phyloP scores from a whole-genome alignment of 64 coral and sea anemone genomes.

The Stichodactyla mertensii region DNA sequence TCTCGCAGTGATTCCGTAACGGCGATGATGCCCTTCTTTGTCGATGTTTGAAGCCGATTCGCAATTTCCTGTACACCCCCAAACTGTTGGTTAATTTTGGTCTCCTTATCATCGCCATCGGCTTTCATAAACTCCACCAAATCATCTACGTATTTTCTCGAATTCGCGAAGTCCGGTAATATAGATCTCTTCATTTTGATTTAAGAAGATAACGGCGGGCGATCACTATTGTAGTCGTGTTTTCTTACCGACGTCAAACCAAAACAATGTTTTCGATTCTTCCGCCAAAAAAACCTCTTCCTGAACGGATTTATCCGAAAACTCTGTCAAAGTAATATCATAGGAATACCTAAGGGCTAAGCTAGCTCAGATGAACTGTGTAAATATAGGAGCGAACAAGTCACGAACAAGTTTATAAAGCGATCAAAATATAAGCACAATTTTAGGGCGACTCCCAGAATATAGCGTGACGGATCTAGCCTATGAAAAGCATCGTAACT shows the following conservation, averaged over 20 bases:
- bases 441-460: neutral
- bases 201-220: neutral
- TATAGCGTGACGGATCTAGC: neutral
- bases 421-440: neutral
- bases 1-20: slow-evolving; percentile 41
- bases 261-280: neutral
- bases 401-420: neutral
- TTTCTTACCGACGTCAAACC: neutral
- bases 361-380: neutral
- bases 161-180: neutral
- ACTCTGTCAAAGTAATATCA: neutral
- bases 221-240: neutral
- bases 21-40: slow-evolving; percentile 66
- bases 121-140: neutral
- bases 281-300: neutral
- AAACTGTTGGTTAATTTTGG: neutral
- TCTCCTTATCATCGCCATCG: neutral
- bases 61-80: neutral
- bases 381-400: neutral
- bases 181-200: neutral
- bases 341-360: neutral
- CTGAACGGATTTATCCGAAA: neutral
- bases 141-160: neutral
- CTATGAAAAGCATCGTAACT: neutral
- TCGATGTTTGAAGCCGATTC: slow-evolving; percentile 52